These are phyloP conservation scores for Jordanella pulchra DNA, from an alignment of 2,797 vertebrate genomes.

Conservation along the genomic window DNA sequence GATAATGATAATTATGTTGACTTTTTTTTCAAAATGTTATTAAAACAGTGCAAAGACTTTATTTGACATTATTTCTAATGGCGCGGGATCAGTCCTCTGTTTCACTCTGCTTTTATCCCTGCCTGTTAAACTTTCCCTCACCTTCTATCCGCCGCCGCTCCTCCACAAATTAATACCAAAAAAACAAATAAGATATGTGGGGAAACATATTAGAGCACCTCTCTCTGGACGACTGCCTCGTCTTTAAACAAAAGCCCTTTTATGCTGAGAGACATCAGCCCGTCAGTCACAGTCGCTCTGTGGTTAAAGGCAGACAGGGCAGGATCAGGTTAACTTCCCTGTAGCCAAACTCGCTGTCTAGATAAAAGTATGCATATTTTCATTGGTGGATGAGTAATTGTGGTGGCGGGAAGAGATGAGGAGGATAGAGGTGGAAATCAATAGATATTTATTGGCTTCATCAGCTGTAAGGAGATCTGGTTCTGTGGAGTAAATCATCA, in stretches of 20 bases:
- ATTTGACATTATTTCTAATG: slow-evolving; percentile 36
- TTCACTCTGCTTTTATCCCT: slow-evolving; percentile 55
- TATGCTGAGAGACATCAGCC: slow-evolving; percentile 40
- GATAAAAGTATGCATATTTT: slow-evolving; percentile 62
- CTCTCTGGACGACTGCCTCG: slow-evolving; percentile 49
- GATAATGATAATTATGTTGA: neutral
- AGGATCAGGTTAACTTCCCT: slow-evolving; percentile 61
- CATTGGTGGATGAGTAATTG: slow-evolving; percentile 55
- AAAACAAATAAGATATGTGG: slow-evolving; percentile 33
- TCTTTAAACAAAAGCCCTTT: slow-evolving; percentile 66
- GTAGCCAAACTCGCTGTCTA: slow-evolving; percentile 67
- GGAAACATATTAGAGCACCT: slow-evolving; percentile 49
- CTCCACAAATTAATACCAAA: slow-evolving; percentile 31
- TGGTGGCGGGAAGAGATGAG: slow-evolving; percentile 23
- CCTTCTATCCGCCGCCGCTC: slow-evolving; percentile 38
- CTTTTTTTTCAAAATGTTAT: neutral
- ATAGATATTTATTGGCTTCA: slow-evolving; percentile 35
- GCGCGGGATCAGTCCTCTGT: slow-evolving; percentile 50
- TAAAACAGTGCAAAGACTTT: slow-evolving; percentile 10
- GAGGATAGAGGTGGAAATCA: slow-evolving; percentile 46
- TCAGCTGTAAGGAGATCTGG: slow-evolving; percentile 60
- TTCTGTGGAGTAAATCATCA: slow-evolving; percentile 55
- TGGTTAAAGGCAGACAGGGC: slow-evolving; percentile 59
- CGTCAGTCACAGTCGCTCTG: slow-evolving; percentile 42
- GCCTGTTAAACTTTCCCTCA: slow-evolving; percentile 68